A percentile compares a stretch with the other conserved stretches of the same genome.
These are phyloP conservation scores for Melinopterus prodromus DNA, from an alignment of 2,888 invertebrate species.

Conservation along the genomic window DNA sequence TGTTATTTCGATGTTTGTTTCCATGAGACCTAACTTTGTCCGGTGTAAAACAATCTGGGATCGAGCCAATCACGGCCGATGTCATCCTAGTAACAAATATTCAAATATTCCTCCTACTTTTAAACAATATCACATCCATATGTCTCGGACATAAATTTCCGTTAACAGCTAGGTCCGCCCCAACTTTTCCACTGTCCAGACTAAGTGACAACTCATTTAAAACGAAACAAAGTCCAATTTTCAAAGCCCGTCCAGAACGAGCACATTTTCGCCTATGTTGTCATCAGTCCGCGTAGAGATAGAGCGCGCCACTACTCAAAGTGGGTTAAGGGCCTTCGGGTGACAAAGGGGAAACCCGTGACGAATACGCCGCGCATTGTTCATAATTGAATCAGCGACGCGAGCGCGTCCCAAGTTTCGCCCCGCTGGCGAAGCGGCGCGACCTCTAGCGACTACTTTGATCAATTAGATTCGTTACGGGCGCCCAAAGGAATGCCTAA, in stretches of 20 bases:
- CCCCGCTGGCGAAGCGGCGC: background rate
- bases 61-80: too few relatives aligned
- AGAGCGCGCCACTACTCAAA: background rate
- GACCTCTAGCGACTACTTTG: slow-evolving; percentile 4
- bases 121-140: too few relatives aligned
- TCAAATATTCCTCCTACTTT: too few relatives aligned
- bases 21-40: too few relatives aligned
- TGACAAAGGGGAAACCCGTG: background rate
- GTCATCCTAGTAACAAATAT: too few relatives aligned
- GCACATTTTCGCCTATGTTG: background rate
- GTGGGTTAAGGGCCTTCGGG: background rate
- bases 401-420: background rate
- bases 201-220: background rate
- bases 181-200: background rate
- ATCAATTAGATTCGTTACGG: background rate
- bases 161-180: too few relatives aligned
- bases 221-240: background rate
- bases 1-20: too few relatives aligned
- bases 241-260: background rate
- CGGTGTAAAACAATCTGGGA: too few relatives aligned
- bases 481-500: background rate
- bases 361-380: background rate
- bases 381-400: slow-evolving; percentile 4
- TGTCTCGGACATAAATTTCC: too few relatives aligned
- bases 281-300: background rate